A percentile compares a stretch with the other conserved stretches of the same genome.
Conservation (phyloP, 2,888 invertebrate species). For the Leptogaster cylindrica region DNA sequence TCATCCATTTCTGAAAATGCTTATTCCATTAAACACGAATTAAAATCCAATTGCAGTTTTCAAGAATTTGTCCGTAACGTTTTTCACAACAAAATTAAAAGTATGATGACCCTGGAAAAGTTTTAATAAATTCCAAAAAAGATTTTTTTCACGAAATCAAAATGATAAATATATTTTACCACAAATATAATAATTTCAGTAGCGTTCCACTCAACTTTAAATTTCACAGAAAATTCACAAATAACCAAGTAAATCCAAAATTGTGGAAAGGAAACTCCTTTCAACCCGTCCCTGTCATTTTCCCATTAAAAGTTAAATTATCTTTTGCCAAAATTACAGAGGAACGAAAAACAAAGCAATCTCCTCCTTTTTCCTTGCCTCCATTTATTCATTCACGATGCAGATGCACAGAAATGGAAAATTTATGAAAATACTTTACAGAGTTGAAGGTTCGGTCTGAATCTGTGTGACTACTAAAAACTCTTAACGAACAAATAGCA, state of each 20-base stretch:
- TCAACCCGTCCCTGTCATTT: background rate
- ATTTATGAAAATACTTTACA: conserved; percentile 38
- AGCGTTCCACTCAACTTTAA: background rate
- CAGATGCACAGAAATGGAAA: conserved; percentile 11
- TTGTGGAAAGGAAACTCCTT: background rate
- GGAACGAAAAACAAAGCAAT: conserved; percentile 23
- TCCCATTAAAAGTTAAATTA: conserved; percentile 3
- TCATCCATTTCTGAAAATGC: too few species aligned
- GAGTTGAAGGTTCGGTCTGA: conserved; percentile 13
- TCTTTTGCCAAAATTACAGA: conserved; percentile 23
- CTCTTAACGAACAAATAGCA: conserved; percentile 32
- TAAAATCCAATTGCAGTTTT: too few species aligned
- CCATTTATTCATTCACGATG: conserved; percentile 10
- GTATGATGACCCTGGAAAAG: too few species aligned
- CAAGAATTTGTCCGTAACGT: too few species aligned
- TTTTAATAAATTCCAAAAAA: too few species aligned
- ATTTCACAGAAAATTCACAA: background rate
- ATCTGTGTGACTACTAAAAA: conserved; percentile 19
- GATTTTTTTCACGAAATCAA: too few species aligned
- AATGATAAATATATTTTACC: too few species aligned
- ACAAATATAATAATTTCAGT: too few species aligned
- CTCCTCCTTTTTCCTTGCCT: conserved; percentile 6
- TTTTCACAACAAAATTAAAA: too few species aligned
- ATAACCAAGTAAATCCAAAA: too few species aligned
- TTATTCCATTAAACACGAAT: too few species aligned